Evolutionary conservation across 1,140 invertebrate genomes (phyloP).

Genomic region (Drosophila teissieri): DNA sequence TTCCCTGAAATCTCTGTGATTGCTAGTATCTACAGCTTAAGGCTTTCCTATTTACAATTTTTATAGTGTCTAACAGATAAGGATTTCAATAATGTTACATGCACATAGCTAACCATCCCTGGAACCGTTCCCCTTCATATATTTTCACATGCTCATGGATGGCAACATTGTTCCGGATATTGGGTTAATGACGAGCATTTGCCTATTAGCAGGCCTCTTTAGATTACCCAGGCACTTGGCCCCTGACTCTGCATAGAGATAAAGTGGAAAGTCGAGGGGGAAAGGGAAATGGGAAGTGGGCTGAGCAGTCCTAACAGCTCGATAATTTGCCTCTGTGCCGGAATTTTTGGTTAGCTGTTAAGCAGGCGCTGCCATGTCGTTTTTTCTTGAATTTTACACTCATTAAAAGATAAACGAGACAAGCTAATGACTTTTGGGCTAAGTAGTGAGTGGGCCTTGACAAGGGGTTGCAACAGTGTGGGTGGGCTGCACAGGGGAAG

Average conservation of each 20-base stretch:
- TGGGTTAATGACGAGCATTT: constrained; percentile 38
- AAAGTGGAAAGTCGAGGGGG: not conserved
- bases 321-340: constrained; percentile 48
- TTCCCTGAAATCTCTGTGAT: not conserved
- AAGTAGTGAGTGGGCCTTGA: constrained; percentile 51
- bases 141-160: not conserved
- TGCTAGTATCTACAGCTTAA: not conserved
- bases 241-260: constrained; percentile 13
- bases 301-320: constrained; percentile 29
- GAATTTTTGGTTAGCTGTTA: constrained; percentile 42
- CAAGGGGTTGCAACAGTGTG: constrained; percentile 12
- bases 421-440: constrained; percentile 77
- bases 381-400: constrained; percentile 70
- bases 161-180: constrained; percentile 19
- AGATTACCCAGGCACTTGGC: constrained; percentile 23
- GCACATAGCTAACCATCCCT: not conserved
- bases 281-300: not conserved
- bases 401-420: constrained; percentile 83
- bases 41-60: too few species aligned
- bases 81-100: not conserved
- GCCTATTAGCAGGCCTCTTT: constrained; percentile 28
- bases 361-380: constrained; percentile 28
- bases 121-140: not conserved
- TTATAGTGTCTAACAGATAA: not conserved
- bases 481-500: not conserved